Evolutionary conservation across 2,888 invertebrate species (phyloP).

Genomic region (Leptinotarsa haldemani): DNA sequence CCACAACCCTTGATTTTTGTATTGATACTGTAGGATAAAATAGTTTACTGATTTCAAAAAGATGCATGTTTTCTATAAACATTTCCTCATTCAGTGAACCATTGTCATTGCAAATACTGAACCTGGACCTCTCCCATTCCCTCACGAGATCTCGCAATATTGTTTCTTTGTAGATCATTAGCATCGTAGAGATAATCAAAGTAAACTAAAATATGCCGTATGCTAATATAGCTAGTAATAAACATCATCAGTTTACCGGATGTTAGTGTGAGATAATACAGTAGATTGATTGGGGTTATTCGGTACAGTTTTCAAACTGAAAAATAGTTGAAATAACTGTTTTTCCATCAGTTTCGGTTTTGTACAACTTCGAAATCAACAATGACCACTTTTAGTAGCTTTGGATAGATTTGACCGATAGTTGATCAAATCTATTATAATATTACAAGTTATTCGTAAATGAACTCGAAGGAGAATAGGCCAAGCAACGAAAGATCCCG

Average conservation of each 20-base stretch:
- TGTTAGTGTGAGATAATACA: neutral
- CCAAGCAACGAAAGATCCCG: no score
- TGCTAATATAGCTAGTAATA: slow-evolving; percentile 1
- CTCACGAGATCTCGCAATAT: neutral
- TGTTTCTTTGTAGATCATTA: slow-evolving; percentile 3
- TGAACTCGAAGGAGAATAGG: no score
- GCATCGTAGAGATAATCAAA: slow-evolving; percentile 9
- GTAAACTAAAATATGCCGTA: neutral
- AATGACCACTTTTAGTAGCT: no score
- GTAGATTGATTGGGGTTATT: neutral
- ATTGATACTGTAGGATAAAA: neutral
- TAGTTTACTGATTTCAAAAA: neutral
- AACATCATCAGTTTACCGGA: neutral
- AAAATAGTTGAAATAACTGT: no score
- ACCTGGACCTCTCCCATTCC: neutral
- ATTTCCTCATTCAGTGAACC: no score
- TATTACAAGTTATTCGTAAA: no score
- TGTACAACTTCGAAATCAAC: no score
- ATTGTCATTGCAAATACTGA: neutral
- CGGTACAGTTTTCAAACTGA: no score
- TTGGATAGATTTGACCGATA: no score
- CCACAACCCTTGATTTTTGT: neutral
- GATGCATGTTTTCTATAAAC: no score
- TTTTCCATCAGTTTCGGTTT: no score
- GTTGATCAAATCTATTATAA: no score